These are phyloP conservation scores for Graphium colonna DNA, from an alignment of 2,888 invertebrate species.

Conservation along the genomic window DNA sequence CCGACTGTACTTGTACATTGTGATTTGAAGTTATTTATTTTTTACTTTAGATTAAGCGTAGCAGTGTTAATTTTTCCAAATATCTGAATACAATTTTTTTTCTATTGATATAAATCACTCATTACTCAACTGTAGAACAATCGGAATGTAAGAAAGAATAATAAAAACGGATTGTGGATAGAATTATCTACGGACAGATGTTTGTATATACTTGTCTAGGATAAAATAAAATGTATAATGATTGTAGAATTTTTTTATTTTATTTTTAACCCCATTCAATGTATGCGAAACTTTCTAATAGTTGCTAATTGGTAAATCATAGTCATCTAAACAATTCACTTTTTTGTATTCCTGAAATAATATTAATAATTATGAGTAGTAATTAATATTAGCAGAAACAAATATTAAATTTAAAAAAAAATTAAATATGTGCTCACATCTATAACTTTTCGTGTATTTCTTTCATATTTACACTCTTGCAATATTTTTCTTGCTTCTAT, in stretches of 20 bases:
- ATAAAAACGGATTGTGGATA: neutral
- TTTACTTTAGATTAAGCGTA: conserved; percentile 56
- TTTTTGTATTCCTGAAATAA: conserved; percentile 51
- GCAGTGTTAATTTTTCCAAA: conserved; percentile 39
- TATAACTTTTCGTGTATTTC: conserved; percentile 45
- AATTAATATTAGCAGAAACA: too few relatives aligned
- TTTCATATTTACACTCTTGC: conserved; percentile 43
- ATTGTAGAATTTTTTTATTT: conserved; percentile 61
- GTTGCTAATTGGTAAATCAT: conserved; percentile 36
- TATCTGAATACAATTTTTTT: conserved; percentile 25
- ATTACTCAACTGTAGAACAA: conserved; percentile 8
- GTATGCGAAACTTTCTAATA: conserved; percentile 3
- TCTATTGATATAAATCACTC: conserved; percentile 24
- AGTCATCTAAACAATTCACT: conserved; percentile 36
- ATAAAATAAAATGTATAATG: conserved; percentile 71
- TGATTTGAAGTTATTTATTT: conserved; percentile 67
- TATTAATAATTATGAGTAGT: neutral
- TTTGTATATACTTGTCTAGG: conserved; percentile 71
- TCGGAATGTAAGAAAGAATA: conserved; percentile 5
- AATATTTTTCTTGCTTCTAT: conserved; percentile 38
- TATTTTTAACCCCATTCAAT: conserved; percentile 35
- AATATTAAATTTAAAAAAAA: too few relatives aligned
- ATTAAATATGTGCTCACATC: conserved; percentile 46
- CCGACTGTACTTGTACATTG: conserved; percentile 49
- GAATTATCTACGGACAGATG: conserved; percentile 32